Base-by-base conservation (phyloP, 2,888 invertebrate genomes). In the Andrena marginata region DNA sequence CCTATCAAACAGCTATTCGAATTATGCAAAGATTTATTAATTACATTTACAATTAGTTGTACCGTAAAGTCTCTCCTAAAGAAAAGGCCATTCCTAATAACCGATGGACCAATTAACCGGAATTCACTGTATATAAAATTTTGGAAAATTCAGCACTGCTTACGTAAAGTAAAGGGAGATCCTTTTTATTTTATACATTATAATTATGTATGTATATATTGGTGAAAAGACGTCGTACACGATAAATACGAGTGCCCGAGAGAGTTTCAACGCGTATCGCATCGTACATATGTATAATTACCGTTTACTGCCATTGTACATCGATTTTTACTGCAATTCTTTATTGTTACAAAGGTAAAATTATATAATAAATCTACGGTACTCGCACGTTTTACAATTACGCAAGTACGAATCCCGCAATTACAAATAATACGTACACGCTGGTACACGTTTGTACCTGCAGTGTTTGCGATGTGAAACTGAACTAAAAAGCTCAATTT, bases 271-370 rank as follows among this genome's bases (percentile, higher is more conserved):
- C 89, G 82, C 87, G 77, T 92, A 93, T 92, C 16, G 13, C 42
- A 42, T 42, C 16, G 83, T 92, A 92, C 91, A 92, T 29, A 1
- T 5, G 42, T 42, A 5, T 42, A 42, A 60, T 60, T 60, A 31
- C 20, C 33, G 7, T 31, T 31, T 33, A 60, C 60, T 60, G 16
- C 33, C 20, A 60, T 60, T 31, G 60, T 60, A 60, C 59, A 59
- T 29, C 31, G 29, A 59, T 16, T 26, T 59, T 16, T 29, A 23
- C 42, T 42, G 42, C 13, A 42, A 42, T 42, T 42, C 42, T 42
- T 42, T 42, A 42, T 42, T 29, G 23, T 56, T 91, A 93, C 91
- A 92, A 92, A 92, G 91, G 89, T 92, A 91, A 91, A 89, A 90
- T 89, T 92, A 93, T 91, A 89, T 85, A 87, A 90, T 88, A 91